Evolutionary conservation across 2,888 invertebrate species (phyloP).

Genomic region (Trachelus tabidus): DNA sequence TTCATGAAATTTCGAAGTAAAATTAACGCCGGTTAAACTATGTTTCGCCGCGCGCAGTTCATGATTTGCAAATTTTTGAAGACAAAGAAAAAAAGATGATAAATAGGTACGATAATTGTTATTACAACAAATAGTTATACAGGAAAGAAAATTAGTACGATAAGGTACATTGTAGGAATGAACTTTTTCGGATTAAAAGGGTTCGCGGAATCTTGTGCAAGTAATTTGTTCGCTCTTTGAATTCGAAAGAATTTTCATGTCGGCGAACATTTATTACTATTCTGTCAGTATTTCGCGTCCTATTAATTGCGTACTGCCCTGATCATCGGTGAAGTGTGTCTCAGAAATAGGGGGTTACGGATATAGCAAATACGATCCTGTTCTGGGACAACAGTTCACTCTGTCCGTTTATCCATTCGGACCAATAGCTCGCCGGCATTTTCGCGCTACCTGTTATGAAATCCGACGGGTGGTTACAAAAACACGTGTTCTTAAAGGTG

Average conservation of each 20-base stretch:
- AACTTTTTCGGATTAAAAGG: not conserved
- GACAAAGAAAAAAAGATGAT: not conserved
- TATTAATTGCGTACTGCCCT: not conserved
- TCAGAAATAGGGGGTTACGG: not conserved
- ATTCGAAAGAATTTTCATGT: not conserved
- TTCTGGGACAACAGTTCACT: not conserved
- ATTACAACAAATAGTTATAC: not conserved
- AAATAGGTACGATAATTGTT: not conserved
- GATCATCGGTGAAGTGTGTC: not conserved
- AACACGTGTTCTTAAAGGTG: constrained; percentile 43
- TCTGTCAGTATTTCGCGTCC: not conserved
- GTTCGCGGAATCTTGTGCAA: too few species aligned
- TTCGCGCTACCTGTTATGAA: constrained; percentile 54
- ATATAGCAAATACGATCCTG: not conserved
- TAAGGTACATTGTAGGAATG: not conserved
- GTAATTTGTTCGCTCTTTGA: not conserved
- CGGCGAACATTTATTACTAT: not conserved
- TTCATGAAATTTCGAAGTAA: too few species aligned
- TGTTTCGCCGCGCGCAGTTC: not conserved
- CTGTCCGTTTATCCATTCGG: not conserved
- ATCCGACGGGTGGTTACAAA: constrained; percentile 39
- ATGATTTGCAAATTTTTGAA: not conserved
- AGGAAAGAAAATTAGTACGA: not conserved
- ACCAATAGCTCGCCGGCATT: constrained; percentile 25
- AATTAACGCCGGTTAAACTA: not conserved